phyloP scores from a whole-genome alignment of 2,797 vertebrate species.

The Gymnothorax reevesii region DNA sequence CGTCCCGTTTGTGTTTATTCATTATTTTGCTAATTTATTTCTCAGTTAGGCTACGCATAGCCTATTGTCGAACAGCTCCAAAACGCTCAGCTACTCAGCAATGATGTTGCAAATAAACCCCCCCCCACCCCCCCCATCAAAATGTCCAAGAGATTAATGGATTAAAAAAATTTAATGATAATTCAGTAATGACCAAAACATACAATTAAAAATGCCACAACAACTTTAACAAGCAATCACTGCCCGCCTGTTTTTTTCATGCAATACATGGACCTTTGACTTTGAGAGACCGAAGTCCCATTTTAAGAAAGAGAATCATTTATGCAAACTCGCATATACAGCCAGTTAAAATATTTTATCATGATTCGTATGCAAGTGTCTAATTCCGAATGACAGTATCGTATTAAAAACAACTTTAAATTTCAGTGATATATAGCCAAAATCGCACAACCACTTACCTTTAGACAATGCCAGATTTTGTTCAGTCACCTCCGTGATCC shows the following conservation, averaged over 20 bases:
- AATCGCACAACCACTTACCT: conserved; percentile 42
- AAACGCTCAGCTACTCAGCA: no score
- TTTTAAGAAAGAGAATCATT: not conserved
- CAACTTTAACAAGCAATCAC: no score
- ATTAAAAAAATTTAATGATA: no score
- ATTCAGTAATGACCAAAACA: no score
- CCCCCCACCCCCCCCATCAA: no score
- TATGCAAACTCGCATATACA: not conserved
- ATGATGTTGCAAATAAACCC: no score
- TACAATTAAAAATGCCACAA: no score
- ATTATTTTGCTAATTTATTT: not conserved
- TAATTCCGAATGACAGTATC: not conserved
- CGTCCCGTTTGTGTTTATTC: not conserved
- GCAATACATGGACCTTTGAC: not conserved
- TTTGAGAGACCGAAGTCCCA: conserved; percentile 17
- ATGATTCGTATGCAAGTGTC: not conserved
- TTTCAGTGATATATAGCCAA: not conserved
- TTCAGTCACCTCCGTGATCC: conserved; percentile 38
- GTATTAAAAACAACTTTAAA: not conserved
- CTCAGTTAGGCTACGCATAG: not conserved
- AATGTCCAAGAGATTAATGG: no score
- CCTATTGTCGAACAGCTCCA: no score
- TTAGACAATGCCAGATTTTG: conserved; percentile 35
- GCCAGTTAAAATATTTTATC: not conserved
- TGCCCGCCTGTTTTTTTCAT: not conserved